Evolutionary conservation across 2,888 invertebrate species (phyloP).

Genomic region (Ornithoptera alexandrae): DNA sequence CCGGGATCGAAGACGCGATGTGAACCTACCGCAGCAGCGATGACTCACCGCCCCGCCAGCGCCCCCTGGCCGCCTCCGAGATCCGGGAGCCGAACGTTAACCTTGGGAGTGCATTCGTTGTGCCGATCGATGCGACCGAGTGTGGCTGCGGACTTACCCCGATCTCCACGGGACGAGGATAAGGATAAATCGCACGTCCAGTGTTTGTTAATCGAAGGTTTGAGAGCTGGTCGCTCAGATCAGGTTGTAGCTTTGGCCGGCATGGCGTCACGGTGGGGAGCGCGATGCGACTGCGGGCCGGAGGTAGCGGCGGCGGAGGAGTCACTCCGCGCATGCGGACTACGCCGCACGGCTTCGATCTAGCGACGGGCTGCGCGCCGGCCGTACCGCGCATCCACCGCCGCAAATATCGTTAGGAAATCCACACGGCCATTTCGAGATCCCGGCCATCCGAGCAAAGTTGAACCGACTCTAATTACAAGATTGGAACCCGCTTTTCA

Average conservation of each 20-base stretch:
- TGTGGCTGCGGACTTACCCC: slow-evolving; percentile 67
- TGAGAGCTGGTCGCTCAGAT: slow-evolving; percentile 66
- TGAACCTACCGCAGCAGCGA: slow-evolving; percentile 73
- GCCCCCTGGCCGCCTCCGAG: slow-evolving; percentile 59
- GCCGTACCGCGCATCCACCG: slow-evolving; percentile 59
- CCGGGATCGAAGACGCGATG: slow-evolving; percentile 72
- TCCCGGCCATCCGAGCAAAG: slow-evolving; percentile 47
- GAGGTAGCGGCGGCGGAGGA: slow-evolving; percentile 53
- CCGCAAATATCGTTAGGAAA: slow-evolving; percentile 68
- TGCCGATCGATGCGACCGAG: slow-evolving; percentile 35
- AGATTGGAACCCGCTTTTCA: slow-evolving; percentile 38
- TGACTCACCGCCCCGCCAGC: slow-evolving; percentile 74
- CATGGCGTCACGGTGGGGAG: slow-evolving; percentile 68
- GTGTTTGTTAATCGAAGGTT: slow-evolving; percentile 57
- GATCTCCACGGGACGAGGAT: slow-evolving; percentile 50
- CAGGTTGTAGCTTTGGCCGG: slow-evolving; percentile 69
- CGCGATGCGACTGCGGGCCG: slow-evolving; percentile 73
- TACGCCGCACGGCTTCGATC: slow-evolving; percentile 67
- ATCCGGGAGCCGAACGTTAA: slow-evolving; percentile 57
- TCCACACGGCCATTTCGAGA: slow-evolving; percentile 58
- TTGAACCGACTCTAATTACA: slow-evolving; percentile 48
- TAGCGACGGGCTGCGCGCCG: slow-evolving; percentile 56
- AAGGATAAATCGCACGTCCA: slow-evolving; percentile 48
- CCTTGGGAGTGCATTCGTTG: slow-evolving; percentile 55
- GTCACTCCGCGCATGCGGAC: slow-evolving; percentile 60